phyloP scores from a whole-genome alignment of 1,140 invertebrate species.

The Drosophila ohnishii region DNA sequence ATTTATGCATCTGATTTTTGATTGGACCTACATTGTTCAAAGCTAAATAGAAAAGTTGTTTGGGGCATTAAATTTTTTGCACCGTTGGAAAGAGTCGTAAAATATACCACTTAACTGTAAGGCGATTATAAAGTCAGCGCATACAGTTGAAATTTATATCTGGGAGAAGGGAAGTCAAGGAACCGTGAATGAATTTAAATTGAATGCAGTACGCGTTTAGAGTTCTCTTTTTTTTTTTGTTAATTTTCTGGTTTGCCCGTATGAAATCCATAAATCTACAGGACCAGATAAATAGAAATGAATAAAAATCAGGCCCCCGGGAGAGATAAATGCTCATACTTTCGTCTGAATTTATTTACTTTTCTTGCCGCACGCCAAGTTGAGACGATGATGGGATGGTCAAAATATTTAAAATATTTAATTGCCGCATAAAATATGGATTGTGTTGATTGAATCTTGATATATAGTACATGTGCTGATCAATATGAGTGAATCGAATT shows the following conservation, averaged over 20 bases:
- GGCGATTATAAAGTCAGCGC: slow-evolving; percentile 28
- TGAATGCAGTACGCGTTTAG: slow-evolving; percentile 42
- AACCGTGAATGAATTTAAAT: slow-evolving; percentile 37
- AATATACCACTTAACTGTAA: slow-evolving; percentile 35
- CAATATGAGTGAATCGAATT: slow-evolving; percentile 12
- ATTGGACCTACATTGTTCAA: slow-evolving; percentile 22
- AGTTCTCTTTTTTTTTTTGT: slow-evolving; percentile 11
- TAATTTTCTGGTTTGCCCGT: not conserved
- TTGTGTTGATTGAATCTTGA: slow-evolving; percentile 43
- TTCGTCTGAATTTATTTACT: slow-evolving; percentile 44
- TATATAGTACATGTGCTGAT: slow-evolving; percentile 18
- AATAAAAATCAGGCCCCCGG: slow-evolving; percentile 23
- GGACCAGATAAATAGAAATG: slow-evolving; percentile 43
- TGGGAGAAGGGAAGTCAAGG: not conserved
- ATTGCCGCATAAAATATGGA: slow-evolving; percentile 55
- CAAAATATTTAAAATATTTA: slow-evolving; percentile 62
- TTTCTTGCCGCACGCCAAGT: slow-evolving; percentile 35
- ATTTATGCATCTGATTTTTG: slow-evolving; percentile 26
- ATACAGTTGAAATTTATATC: slow-evolving; percentile 12
- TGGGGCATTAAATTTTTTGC: slow-evolving; percentile 24
- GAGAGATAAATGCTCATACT: slow-evolving; percentile 42
- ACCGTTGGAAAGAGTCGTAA: slow-evolving; percentile 20
- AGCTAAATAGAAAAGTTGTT: slow-evolving; percentile 28
- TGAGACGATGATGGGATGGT: slow-evolving; percentile 41
- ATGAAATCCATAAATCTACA: slow-evolving; percentile 49